These are phyloP conservation scores for Dolichotis patagonum DNA, from an alignment of 2,113 vertebrate genomes.

Conservation along the genomic window DNA sequence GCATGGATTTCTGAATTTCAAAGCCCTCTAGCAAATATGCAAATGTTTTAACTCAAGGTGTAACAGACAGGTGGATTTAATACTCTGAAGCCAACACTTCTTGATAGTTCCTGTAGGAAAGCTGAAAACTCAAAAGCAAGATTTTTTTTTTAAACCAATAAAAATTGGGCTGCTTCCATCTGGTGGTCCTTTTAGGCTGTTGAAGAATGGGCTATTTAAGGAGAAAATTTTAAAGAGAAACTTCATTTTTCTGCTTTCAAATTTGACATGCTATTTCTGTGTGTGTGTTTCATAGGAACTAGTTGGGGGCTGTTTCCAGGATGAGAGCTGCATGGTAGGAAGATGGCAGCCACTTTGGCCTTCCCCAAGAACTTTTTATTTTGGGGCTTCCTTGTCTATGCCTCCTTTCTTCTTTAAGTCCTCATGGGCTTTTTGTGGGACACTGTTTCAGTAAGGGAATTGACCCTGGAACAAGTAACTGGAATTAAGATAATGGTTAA, in stretches of 20 bases:
- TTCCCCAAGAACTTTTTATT: not conserved
- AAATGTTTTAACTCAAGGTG: slow-evolving; percentile 67
- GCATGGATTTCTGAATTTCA: slow-evolving; percentile 62
- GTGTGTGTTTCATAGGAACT: not conserved
- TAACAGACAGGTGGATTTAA: slow-evolving; percentile 67
- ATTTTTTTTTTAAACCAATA: not conserved
- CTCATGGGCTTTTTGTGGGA: not conserved
- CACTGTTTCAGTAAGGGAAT: not conserved
- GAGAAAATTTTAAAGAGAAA: not conserved
- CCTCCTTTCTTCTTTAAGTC: not conserved
- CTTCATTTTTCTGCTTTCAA: not conserved
- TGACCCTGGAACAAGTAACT: not conserved
- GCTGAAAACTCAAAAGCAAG: slow-evolving; percentile 4
- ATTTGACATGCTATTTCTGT: not conserved
- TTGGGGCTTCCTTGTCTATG: not conserved
- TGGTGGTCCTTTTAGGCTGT: not conserved
- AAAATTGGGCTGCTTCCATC: not conserved
- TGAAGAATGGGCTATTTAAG: slow-evolving; percentile 11
- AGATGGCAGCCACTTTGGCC: not conserved
- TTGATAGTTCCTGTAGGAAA: not conserved
- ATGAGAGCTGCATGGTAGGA: not conserved
- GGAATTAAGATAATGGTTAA: not conserved
- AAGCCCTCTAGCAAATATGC: slow-evolving; percentile 71
- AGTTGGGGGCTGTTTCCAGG: not conserved
- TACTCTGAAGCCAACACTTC: not conserved